Evolutionary conservation across 2,113 vertebrate species (phyloP).

Genomic region (western clawed frog (Xenopus tropicalis)): DNA sequence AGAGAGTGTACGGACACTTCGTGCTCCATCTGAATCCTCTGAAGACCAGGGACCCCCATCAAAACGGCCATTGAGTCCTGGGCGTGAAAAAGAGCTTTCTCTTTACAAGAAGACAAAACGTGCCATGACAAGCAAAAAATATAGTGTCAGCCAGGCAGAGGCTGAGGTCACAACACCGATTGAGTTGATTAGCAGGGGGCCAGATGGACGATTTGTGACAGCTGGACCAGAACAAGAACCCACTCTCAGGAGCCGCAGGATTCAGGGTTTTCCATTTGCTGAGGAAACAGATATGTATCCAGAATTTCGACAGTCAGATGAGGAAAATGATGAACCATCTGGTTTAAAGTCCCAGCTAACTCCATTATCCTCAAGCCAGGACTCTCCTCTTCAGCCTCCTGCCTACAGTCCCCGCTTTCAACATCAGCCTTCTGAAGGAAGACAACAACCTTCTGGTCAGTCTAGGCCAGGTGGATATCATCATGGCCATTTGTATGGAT

Average conservation of each 20-base stretch:
- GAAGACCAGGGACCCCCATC: conserved; percentile 84
- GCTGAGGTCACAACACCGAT: conserved; percentile 92
- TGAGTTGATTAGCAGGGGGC: conserved; percentile 93
- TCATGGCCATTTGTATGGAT: conserved; percentile 90
- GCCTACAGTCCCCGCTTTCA: conserved; percentile 96
- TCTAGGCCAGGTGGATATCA: conserved; percentile 85
- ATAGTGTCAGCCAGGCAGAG: conserved; percentile 94
- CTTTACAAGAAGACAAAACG: conserved; percentile 98
- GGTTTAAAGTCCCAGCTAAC: conserved; percentile 92
- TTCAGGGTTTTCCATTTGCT: conserved; percentile 95
- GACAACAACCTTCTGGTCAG: conserved; percentile 89
- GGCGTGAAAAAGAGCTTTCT: conserved; percentile 88
- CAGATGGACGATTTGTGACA: conserved; percentile 93
- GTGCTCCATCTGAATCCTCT: conserved; percentile 86
- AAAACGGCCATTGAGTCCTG: conserved; percentile 87
- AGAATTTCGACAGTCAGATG: conserved; percentile 96
- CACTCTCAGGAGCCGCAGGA: conserved; percentile 79
- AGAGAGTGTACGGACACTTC: conserved; percentile 89
- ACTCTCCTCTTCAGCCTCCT: conserved; percentile 96
- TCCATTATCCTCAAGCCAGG: conserved; percentile 95
- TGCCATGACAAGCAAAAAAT: conserved; percentile 96
- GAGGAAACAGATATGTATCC: conserved; percentile 98
- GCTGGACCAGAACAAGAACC: conserved; percentile 78
- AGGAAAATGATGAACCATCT: conserved; percentile 92
- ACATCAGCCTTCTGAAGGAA: conserved; percentile 81